Percentiles rank a stretch among this genome's conserved stretches.
phyloP scores from a whole-genome alignment of 2,888 invertebrate species.

The Panzeria rudis region DNA sequence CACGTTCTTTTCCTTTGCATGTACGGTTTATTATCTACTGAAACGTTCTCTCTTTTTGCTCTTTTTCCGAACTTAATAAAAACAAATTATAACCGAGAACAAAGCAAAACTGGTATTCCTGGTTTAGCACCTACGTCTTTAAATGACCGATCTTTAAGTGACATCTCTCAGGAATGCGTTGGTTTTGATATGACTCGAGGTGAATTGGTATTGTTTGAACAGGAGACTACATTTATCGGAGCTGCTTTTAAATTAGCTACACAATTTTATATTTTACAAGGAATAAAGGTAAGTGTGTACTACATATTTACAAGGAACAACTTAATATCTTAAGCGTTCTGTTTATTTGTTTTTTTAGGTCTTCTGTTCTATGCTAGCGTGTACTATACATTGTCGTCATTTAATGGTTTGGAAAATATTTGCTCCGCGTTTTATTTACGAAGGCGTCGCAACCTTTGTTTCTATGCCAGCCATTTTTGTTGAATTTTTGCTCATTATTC shows the following conservation, averaged over 20 bases:
- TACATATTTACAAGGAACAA: neutral
- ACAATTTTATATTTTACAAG: constrained; percentile 87
- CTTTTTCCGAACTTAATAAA: constrained; percentile 84
- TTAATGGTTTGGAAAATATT: constrained; percentile 99
- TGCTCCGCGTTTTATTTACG: constrained; percentile 97
- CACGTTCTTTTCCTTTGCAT: constrained; percentile 87
- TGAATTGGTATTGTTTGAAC: constrained; percentile 87
- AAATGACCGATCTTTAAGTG: constrained; percentile 71
- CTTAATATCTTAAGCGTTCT: neutral
- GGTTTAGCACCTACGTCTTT: constrained; percentile 45
- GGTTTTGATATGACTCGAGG: constrained; percentile 85
- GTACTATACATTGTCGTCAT: constrained; percentile 96
- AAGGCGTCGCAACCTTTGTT: constrained; percentile 89
- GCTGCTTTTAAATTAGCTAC: constrained; percentile 86
- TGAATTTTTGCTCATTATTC: constrained; percentile 86
- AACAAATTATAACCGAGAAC: constrained; percentile 76
- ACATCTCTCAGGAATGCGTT: constrained; percentile 78
- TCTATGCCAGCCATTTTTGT: constrained; percentile 86
- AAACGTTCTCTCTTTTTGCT: constrained; percentile 87
- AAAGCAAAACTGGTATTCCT: constrained; percentile 60
- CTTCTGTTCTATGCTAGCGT: constrained; percentile 92
- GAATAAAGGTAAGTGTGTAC: constrained; percentile 85
- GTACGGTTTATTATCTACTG: constrained; percentile 88
- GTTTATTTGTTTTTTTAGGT: constrained; percentile 85
- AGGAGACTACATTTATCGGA: constrained; percentile 85